Base-by-base conservation (phyloP, 2,797 vertebrate species). In the Nothura maculosa region DNA sequence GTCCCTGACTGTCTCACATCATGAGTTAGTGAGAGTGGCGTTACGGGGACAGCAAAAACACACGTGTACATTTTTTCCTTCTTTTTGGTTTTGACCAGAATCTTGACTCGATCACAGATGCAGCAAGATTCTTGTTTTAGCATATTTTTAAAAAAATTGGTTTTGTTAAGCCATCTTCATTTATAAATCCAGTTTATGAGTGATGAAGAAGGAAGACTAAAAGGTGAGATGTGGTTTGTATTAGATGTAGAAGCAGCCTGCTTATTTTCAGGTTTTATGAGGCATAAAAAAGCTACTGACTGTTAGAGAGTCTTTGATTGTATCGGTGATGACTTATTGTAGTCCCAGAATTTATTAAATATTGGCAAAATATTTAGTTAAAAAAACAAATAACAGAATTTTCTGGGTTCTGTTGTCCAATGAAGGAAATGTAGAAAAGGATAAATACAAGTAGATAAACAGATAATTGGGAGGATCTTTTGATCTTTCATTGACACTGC, bases 31-130 rank as follows among this genome's bases (percentile, higher is more conserved):
- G 43, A 47, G 88, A 10, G 43, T 79, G 50, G 63, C 10, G 81
- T 96, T 85, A 28, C 60, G 88, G 22, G 13, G 10, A 15, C 54
- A 34, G 19, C 34, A 48, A 8, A 64, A 68, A 47, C n/a, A 62
- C 58, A 55, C 16, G 0, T 20, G 4, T 42, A 79, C 1, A 0
- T 42, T 86, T 66, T 79, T 36, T 6, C 27, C 47, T 11, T 27
- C 69, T 84, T 76, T 60, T 66, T 19, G 17, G 54, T 85, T 88
- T 76, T 92, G 24, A 73, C 16, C 30, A 63, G 42, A 81, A 87
- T 47, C 47, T 81, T 76, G 21, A 70, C 38, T 55, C 5, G 40
- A 81, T 89, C 88, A 64, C 36, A 79, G 38, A 15, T 67, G 40
- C n/a, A 76, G 28, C 34, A 77, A 55, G 14, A 63, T 79, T 13